A percentile compares a stretch with the other conserved stretches of the same genome.
Evolutionary conservation across 2,113 vertebrate genomes (phyloP).

Genomic region (Trematocara stigmaticum): DNA sequence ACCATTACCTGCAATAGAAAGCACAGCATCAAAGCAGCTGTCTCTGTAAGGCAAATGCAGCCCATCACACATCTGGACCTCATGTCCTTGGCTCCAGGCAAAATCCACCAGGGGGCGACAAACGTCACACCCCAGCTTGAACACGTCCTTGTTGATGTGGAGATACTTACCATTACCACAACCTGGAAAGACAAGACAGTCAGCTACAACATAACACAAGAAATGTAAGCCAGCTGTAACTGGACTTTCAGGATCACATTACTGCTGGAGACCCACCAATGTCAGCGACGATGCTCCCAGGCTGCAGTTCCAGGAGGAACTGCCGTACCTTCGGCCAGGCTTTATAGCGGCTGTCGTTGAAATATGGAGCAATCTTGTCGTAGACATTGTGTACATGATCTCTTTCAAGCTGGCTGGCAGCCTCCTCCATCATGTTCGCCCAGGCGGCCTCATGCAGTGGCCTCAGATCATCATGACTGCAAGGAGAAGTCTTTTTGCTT

Average conservation of each 20-base stretch:
- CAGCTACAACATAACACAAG: neutral
- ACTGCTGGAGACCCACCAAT: slow-evolving; percentile 58
- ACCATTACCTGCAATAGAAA: slow-evolving; percentile 65
- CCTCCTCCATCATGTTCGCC: slow-evolving; percentile 70
- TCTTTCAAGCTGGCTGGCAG: slow-evolving; percentile 72
- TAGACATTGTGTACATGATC: slow-evolving; percentile 75
- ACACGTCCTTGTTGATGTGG: slow-evolving; percentile 73
- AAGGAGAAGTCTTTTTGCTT: neutral
- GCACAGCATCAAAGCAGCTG: slow-evolving; percentile 68
- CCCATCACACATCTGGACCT: slow-evolving; percentile 70
- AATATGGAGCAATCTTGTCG: slow-evolving; percentile 78
- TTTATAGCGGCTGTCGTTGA: slow-evolving; percentile 75
- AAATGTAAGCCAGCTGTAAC: neutral
- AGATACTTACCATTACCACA: slow-evolving; percentile 80
- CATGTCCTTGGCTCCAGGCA: slow-evolving; percentile 66
- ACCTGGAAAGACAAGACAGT: slow-evolving; percentile 47
- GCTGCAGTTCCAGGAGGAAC: slow-evolving; percentile 76
- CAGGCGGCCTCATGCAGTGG: slow-evolving; percentile 36
- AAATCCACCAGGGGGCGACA: slow-evolving; percentile 75
- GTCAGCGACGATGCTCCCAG: slow-evolving; percentile 76
- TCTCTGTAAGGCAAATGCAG: slow-evolving; percentile 68
- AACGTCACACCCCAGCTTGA: slow-evolving; percentile 74
- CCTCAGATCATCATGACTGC: slow-evolving; percentile 45
- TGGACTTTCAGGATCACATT: neutral
- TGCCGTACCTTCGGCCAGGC: slow-evolving; percentile 77